phyloP scores from a whole-genome alignment of 53 echinoderm and acorn worm species.

The Zoroaster sp. region DNA sequence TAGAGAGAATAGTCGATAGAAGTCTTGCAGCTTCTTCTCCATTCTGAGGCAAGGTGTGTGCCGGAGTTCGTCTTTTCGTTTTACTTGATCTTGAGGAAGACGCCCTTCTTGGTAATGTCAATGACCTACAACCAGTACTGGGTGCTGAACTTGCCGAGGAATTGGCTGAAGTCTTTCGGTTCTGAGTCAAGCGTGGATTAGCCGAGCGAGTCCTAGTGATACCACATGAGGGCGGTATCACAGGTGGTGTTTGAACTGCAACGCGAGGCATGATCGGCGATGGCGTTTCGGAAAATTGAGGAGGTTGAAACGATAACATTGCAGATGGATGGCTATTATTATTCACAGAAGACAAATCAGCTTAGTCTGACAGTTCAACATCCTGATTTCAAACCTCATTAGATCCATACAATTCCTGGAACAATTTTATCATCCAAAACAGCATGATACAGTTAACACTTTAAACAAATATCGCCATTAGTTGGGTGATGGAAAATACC shows the following conservation, averaged over 20 bases:
- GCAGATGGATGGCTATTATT: background rate
- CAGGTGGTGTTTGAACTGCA: background rate
- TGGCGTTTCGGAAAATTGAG: conserved; percentile 19
- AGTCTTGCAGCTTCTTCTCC: conserved; percentile 44
- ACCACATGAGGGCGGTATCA: background rate
- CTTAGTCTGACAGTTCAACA: background rate
- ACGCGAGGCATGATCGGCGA: background rate
- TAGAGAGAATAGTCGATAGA: conserved; percentile 34
- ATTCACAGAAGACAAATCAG: background rate
- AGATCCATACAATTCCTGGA: no score
- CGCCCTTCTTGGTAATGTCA: background rate
- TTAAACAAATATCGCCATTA: no score
- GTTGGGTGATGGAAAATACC: no score
- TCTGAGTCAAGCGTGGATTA: conserved; percentile 28
- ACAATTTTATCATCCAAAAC: no score
- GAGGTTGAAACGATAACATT: conserved; percentile 40
- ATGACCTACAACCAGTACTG: background rate
- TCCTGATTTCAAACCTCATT: no score
- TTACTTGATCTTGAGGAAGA: conserved; percentile 26
- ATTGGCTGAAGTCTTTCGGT: conserved; percentile 22
- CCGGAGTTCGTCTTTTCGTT: background rate
- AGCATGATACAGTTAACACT: no score
- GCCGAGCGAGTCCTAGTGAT: conserved; percentile 11
- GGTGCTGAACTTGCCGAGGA: background rate
- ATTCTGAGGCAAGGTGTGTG: conserved; percentile 42